Base-by-base conservation (phyloP, 1,140 invertebrate genomes). In the Neelides sp. region DNA sequence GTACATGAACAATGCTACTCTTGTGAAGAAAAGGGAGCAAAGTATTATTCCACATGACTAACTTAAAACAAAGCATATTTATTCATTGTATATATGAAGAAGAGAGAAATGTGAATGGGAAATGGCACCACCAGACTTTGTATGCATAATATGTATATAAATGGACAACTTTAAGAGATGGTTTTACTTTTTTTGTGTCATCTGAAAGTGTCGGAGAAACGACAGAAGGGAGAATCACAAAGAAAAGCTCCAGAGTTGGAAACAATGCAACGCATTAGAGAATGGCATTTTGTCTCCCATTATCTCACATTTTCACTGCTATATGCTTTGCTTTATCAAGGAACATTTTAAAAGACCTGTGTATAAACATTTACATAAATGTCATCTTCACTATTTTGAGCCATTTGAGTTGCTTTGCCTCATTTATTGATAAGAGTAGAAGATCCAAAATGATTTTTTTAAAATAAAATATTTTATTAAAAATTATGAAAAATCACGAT, bases 221-320 rank as follows among this genome's bases (percentile, higher is more conserved):
- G n/a, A n/a, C n/a, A n/a, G n/a, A n/a, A n/a, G n/a, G n/a, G n/a
- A n/a, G n/a, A n/a, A n/a, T n/a, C n/a, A n/a, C n/a, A n/a, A n/a
- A n/a, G n/a, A n/a, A n/a, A n/a, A n/a, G n/a, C n/a, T n/a, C n/a
- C 32, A 47, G 23, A 47, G 34, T 47, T 20, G 45, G 32, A 47
- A 47, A 47, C 45, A 47, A 47, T 47, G 45, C 45, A 30, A 36
- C 37, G 45, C 45, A 47, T 47, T 47, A 47, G 45, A 47, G 32
- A 30, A 36, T 47, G 45, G 34, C 45, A 47, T 47, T 47, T 47
- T 36, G 30, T n/a, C 45, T 47, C 23, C 45, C 32, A 36, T 36
- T 36, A 36, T 23, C 26, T 47, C 32, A 30, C 35, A 36, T 47
- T 36, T 47, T 47, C 37, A n/a, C 45, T 35, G 37, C 30, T 8